These are phyloP conservation scores for Phasia obesa DNA, from an alignment of 2,888 invertebrate genomes.

Conservation along the genomic window DNA sequence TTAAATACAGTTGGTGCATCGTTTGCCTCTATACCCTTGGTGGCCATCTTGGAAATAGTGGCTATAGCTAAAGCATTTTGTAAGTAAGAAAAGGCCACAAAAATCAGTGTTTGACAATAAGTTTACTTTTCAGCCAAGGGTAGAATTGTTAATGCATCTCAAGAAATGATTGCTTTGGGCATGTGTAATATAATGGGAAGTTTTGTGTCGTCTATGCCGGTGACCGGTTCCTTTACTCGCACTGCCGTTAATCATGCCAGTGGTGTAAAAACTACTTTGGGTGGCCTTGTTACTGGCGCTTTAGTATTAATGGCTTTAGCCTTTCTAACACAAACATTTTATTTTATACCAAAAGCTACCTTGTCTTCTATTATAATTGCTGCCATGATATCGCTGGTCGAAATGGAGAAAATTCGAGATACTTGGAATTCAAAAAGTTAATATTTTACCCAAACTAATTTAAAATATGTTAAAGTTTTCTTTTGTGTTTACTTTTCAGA, in stretches of 20 bases:
- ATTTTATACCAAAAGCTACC: constrained; percentile 92
- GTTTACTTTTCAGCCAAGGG: constrained; percentile 86
- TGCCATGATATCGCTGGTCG: constrained; percentile 93
- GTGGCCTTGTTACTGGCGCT: constrained; percentile 89
- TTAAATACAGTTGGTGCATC: constrained; percentile 85
- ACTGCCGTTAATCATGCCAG: constrained; percentile 96
- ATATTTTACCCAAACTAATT: constrained; percentile 36
- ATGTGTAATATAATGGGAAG: constrained; percentile 91
- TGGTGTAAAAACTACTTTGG: constrained; percentile 92
- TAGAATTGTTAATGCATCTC: constrained; percentile 91
- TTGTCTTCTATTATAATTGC: constrained; percentile 94
- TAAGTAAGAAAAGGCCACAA: constrained; percentile 80
- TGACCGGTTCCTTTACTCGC: constrained; percentile 93
- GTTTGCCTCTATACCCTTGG: constrained; percentile 87
- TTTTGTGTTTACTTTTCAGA: constrained; percentile 85
- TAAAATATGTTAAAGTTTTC: not conserved
- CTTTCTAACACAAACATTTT: constrained; percentile 91
- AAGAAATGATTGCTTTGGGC: constrained; percentile 95
- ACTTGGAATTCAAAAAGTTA: constrained; percentile 92
- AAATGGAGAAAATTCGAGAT: constrained; percentile 86
- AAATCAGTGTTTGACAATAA: not conserved
- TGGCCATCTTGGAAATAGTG: constrained; percentile 89
- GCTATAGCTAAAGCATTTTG: constrained; percentile 91
- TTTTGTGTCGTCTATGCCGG: constrained; percentile 93
- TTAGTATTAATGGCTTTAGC: constrained; percentile 91